Conservation (phyloP, 2,113 vertebrate species). For the Brachyistius frenatus region DNA sequence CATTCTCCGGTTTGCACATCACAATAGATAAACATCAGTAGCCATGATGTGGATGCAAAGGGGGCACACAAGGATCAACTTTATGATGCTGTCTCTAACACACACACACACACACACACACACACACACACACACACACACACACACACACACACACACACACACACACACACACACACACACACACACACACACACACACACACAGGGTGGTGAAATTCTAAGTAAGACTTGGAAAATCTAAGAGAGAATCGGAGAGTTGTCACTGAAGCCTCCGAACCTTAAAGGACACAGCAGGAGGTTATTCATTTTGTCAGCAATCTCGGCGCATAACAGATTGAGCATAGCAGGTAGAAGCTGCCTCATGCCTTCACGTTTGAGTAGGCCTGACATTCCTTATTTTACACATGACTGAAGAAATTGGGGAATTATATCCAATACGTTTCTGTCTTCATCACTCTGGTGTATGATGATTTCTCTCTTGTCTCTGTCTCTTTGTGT, state of each 20-base stretch:
- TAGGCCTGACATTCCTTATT: conserved; percentile 72
- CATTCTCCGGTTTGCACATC: background rate
- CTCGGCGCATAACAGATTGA: conserved; percentile 62
- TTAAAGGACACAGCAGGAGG: conserved; percentile 64
- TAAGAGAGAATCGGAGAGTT: conserved; percentile 43
- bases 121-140: too few relatives aligned
- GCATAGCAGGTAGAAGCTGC: conserved; percentile 73
- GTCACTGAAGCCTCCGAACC: conserved; percentile 38
- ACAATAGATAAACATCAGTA: background rate
- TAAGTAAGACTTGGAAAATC: conserved; percentile 3
- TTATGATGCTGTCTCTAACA: conserved; percentile 1
- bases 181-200: background rate
- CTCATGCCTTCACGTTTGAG: conserved; percentile 64
- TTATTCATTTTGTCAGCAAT: conserved; percentile 63
- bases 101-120: background rate
- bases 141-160: too few relatives aligned
- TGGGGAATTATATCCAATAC: conserved; percentile 57
- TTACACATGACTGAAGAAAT: conserved; percentile 71
- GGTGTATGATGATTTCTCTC: conserved; percentile 54
- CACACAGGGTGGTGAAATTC: conserved; percentile 6
- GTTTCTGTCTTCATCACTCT: conserved; percentile 64
- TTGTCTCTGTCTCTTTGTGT: conserved; percentile 54
- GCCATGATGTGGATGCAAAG: background rate
- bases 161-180: background rate
- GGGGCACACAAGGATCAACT: too few relatives aligned